These are phyloP conservation scores for Maccullochella peelii DNA, from an alignment of 2,113 vertebrate species.

Conservation along the genomic window DNA sequence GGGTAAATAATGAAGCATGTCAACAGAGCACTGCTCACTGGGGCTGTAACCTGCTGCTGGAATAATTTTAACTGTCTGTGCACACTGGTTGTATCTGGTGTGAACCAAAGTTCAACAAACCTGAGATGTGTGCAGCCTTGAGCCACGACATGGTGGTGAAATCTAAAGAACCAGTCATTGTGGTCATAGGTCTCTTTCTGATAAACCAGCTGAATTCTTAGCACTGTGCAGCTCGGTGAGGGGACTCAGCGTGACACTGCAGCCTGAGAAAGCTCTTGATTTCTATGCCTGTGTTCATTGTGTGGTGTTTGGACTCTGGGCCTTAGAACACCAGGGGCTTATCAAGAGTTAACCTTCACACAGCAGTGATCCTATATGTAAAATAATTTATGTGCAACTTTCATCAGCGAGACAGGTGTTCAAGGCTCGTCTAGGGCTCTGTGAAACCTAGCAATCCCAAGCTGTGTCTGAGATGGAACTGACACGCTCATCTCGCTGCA, in stretches of 20 bases:
- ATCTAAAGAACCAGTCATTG: conserved; percentile 62
- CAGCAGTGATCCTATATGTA: conserved; percentile 70
- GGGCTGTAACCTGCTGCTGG: conserved; percentile 45
- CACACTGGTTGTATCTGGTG: conserved; percentile 12
- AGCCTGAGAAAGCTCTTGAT: conserved; percentile 61
- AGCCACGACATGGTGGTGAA: conserved; percentile 55
- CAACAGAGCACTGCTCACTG: conserved; percentile 61
- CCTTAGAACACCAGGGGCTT: conserved; percentile 53
- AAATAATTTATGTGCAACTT: conserved; percentile 72
- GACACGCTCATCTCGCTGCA: conserved; percentile 63
- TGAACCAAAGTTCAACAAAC: conserved; percentile 60
- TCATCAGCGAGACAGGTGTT: conserved; percentile 70
- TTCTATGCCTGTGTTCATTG: conserved; percentile 55
- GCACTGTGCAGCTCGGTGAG: conserved; percentile 27
- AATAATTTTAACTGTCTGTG: conserved; percentile 28
- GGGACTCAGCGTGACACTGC: conserved; percentile 53
- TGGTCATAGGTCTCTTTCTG: conserved; percentile 71
- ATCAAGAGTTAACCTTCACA: conserved; percentile 73
- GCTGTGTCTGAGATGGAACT: conserved; percentile 70
- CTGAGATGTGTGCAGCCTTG: conserved; percentile 40
- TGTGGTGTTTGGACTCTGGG: conserved; percentile 49
- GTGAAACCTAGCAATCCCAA: conserved; percentile 67
- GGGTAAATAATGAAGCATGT: conserved; percentile 71
- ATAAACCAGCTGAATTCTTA: conserved; percentile 71
- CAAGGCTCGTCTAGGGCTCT: conserved; percentile 53